A percentile compares a stretch with the other conserved stretches of the same genome.
phyloP scores from a whole-genome alignment of 2,113 vertebrate genomes.

The Muntiacus muntjak region DNA sequence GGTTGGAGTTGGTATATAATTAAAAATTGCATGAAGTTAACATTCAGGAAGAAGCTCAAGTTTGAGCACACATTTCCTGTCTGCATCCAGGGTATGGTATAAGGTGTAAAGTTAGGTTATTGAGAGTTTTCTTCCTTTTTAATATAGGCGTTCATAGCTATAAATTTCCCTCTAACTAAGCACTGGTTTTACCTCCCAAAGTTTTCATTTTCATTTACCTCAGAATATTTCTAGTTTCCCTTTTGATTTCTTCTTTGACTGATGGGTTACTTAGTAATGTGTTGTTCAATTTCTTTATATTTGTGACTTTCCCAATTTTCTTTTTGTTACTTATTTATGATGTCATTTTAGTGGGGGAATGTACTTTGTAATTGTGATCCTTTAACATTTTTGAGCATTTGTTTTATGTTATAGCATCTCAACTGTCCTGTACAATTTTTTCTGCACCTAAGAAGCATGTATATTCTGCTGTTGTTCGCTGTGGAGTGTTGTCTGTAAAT shows the following conservation, averaged over 20 bases:
- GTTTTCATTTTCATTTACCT: neutral
- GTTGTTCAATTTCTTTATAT: neutral
- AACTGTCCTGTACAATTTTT: neutral
- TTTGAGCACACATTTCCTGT: neutral
- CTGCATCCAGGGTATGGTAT: neutral
- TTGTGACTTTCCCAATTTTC: neutral
- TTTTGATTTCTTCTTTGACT: neutral
- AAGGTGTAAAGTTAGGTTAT: neutral
- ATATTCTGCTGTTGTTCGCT: neutral
- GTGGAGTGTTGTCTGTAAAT: neutral
- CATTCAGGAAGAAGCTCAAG: neutral
- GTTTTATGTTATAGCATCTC: neutral
- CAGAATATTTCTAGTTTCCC: neutral
- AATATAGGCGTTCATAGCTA: neutral
- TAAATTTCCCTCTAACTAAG: neutral
- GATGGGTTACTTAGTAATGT: neutral
- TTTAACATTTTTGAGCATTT: neutral
- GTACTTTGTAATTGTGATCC: neutral
- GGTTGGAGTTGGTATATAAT: neutral
- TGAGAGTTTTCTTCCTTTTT: neutral
- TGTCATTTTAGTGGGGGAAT: neutral
- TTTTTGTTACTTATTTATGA: neutral
- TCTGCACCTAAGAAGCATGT: neutral
- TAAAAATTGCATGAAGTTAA: neutral
- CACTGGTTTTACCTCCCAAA: neutral